Base-by-base conservation (phyloP, 2,888 invertebrate species). In the Drosophila prolongata region DNA sequence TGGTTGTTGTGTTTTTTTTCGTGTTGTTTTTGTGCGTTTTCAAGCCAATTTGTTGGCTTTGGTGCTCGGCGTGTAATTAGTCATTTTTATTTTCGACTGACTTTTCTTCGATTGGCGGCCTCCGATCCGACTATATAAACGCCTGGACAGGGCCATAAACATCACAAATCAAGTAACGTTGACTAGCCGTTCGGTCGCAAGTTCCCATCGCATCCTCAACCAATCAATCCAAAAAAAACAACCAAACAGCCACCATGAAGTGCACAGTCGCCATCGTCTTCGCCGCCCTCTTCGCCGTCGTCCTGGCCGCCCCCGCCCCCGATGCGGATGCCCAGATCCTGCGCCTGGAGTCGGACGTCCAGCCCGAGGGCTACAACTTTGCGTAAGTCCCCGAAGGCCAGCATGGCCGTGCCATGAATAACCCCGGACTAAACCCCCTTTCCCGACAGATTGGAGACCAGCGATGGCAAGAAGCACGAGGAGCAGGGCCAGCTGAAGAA, bases 361-460 rank as follows among this genome's bases (percentile, higher is more conserved):
- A 88, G 65, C 89, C 94, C 27, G 94, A 94, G 76, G 92, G 93
- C 54, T 95, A 95, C 91, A 93, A 92, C 75, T 95, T 94, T 78
- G 93, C 92, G 94, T 94, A 92, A 93, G 89, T 82, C 30, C 6
- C 3, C 19, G 11, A 4, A 3, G 11, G 16, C 16, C 30, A 30
- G 30, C 8, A 5, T 5, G 19, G 8, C 27, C 1, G 24, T 4
- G 2, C 13, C 10, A 19, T 43, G 27, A 16, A 19, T 60, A 35
- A 9, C n/a, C 34, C 40, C 16, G 47, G 47, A 47, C 34, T 47
- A 24, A 44, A 61, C 6, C 16, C 62, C 30, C 19, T 8, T 8
- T 14, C 6, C 13, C 30, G 6, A 24, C 71, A 90, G 90, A 55
- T 66, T 76, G 73, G 84, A 90, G 78, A 94, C 93, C 83, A 93